Base-by-base conservation (phyloP, 2,888 invertebrate genomes). In the Hyposoter dolosus region DNA sequence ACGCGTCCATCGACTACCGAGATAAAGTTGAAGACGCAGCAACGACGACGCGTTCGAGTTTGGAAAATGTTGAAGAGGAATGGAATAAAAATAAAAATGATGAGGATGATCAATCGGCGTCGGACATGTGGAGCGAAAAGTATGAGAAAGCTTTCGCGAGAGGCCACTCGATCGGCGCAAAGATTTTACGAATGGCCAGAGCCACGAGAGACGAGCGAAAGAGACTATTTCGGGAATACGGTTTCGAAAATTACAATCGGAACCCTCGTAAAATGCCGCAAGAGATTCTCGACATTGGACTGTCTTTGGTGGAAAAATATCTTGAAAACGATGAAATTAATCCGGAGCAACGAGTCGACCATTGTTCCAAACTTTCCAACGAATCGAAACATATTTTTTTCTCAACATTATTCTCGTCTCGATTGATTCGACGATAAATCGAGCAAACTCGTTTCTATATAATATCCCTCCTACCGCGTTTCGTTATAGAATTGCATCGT, bases 161-260 rank as follows among this genome's bases (percentile, higher is more conserved):
- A 47, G 88, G 88, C n/a, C 82, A 82, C 47, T 75, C 82, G 12
- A 65, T 88, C 2, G 88, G 87, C 28, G n/a, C 83, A 53, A 87
- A 74, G n/a, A 82, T 88, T 1, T 75, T 71, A 4, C 76, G 63
- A 69, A 86, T 87, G 76, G 88, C 88, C 2, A 72, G 75, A 60
- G 84, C 81, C 4, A 86, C 86, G 56, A 86, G 84, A 19, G 79
- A 84, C 45, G 68, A 84, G 32, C 43, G 77, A 12, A 86, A 68
- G 28, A 28, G 47, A 43, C 47, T 81, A 79, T 86, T 84, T 28
- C 45, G 79, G 17, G 81, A 75, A 60, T 84, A 80, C 35, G 84
- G 84, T 40, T 83, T 84, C n/a, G 79, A 83, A 45, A 79, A 65
- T 50, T 75, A 84, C 17, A 50, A 81, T 53, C 63, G 60, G 28